A percentile compares a stretch with the other conserved stretches of the same genome.
phyloP scores from a whole-genome alignment of 2,797 vertebrate genomes.

The Myotis vivesi region DNA sequence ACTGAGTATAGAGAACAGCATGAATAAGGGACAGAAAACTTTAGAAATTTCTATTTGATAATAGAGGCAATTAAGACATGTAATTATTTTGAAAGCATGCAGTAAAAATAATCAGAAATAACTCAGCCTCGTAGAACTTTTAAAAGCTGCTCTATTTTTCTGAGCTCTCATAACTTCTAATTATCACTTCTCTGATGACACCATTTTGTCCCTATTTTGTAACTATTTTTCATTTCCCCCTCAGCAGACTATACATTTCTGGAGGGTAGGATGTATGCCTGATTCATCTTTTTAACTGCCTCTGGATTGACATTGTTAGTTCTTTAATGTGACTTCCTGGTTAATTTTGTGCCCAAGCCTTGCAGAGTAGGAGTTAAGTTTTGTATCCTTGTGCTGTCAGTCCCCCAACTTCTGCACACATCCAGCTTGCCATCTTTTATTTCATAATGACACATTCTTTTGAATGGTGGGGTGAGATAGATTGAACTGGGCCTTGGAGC shows the following conservation, averaged over 20 bases:
- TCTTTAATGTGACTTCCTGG: background rate
- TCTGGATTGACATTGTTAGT: background rate
- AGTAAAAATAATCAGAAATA: background rate
- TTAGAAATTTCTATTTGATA: slow-evolving; percentile 30
- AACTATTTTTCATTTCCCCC: background rate
- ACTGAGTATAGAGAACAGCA: background rate
- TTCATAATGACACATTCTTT: background rate
- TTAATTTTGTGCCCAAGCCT: background rate
- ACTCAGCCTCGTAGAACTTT: background rate
- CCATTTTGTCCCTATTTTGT: slow-evolving; percentile 4
- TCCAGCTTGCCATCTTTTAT: background rate
- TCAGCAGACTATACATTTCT: background rate
- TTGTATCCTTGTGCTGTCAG: background rate
- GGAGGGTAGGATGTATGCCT: background rate
- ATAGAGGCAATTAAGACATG: background rate
- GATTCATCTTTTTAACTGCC: background rate
- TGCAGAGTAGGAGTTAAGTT: background rate
- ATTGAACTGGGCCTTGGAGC: background rate
- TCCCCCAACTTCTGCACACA: background rate
- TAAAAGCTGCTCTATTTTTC: background rate
- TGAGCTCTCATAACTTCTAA: background rate
- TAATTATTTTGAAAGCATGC: background rate
- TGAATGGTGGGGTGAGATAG: background rate
- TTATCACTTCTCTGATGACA: background rate
- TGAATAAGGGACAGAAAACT: background rate